Evolutionary conservation across 2,797 vertebrate species (phyloP).

Genomic region (Amblyraja radiata): DNA sequence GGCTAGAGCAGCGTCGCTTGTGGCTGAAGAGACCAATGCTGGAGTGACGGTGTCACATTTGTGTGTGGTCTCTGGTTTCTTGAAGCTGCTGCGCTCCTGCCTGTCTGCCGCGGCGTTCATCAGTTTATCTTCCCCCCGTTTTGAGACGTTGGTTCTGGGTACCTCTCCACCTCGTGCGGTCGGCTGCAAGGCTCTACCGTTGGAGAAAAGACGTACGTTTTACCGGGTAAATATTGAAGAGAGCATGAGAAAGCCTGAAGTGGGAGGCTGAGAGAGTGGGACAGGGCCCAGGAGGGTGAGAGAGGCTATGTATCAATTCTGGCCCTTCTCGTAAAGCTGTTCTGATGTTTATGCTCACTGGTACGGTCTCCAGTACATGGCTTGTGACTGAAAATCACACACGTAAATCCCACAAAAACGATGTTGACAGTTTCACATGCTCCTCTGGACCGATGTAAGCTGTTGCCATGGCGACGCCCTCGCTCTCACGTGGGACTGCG

Average conservation of each 20-base stretch:
- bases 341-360: not conserved
- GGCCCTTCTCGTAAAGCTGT: too few species aligned
- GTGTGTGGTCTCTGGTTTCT: too few species aligned
- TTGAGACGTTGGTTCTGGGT: too few species aligned
- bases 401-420: not conserved
- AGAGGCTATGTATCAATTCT: not conserved
- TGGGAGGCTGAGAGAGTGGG: not conserved
- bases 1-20: too few species aligned
- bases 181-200: too few species aligned
- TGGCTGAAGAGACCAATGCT: too few species aligned
- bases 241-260: not conserved
- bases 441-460: not conserved
- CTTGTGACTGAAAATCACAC: not conserved
- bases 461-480: not conserved
- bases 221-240: not conserved
- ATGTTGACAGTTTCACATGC: conserved; percentile 1
- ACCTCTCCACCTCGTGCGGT: too few species aligned
- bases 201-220: not conserved
- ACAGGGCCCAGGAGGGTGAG: not conserved
- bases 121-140: too few species aligned
- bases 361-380: not conserved
- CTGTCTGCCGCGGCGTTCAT: too few species aligned
- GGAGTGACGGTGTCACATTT: too few species aligned
- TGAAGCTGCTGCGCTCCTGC: too few species aligned
- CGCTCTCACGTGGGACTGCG: not conserved